Evolutionary conservation across 2,888 invertebrate species (phyloP), one percentile per base, ranked within the genome.

Genomic region (Blastobasis adustella): DNA sequence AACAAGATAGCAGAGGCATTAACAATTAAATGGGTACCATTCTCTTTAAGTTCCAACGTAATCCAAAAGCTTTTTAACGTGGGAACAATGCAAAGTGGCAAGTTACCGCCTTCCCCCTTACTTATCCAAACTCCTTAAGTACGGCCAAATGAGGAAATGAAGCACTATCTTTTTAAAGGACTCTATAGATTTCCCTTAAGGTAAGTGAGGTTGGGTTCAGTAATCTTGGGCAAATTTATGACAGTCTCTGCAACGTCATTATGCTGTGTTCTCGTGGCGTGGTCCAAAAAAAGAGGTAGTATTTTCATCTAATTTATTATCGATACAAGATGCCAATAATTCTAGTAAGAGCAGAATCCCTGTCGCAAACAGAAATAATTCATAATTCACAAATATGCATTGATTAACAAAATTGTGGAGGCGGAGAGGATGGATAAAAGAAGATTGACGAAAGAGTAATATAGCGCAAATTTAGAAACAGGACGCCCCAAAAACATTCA

Each of bases 31-130:
- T 70, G 70, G 67, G 69, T 71, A 66, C 67, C 65, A 65, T 73
- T 67, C 63, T 66, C 69, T 69, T 69, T 73, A 76, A 79, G 79
- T 79, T 79, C 68, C 69, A 69, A 71, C 79, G 78, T 78, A 79
- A 78, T 73, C 66, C 64, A 61, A 74, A 79, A 78, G 72, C 75
- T 75, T 69, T 69, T 71, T 73, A 69, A 71, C 73, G 66, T 68
- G 67, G 65, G 68, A 72, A 74, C 71, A 73, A 70, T 69, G 70
- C 68, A 67, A 64, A 79, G 76, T 74, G 69, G 60, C 58, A 79
- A 78, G 79, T 78, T 69, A 64, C 63, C 67, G 65, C 52, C 54
- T 50, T 41, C 45, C 9, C 41, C 41, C n/a, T 37, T 36, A 45
- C 46, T 50, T 50, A 46, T 38, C 46, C 37, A 6, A 40, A 42